Evolutionary conservation across 2,888 invertebrate genomes (phyloP).

Genomic region (Steromphala cineraria): DNA sequence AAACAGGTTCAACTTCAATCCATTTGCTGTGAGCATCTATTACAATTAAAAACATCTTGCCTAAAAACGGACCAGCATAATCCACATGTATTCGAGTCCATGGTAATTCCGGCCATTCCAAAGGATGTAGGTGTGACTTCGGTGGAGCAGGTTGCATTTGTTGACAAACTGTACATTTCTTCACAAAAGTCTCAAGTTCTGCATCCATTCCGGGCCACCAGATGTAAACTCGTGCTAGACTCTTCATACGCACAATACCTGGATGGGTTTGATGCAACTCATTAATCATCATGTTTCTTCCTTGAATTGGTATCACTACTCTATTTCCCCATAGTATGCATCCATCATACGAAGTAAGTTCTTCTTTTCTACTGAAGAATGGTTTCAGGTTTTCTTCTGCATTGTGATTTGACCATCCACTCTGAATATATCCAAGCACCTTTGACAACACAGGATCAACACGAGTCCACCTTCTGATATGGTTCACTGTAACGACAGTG

Average conservation of each 20-base stretch:
- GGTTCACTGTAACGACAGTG: background rate
- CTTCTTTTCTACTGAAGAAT: too few species aligned
- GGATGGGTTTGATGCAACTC: background rate
- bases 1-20: slow-evolving; percentile 67
- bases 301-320: background rate
- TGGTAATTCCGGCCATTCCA: slow-evolving; percentile 56
- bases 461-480: background rate
- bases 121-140: slow-evolving; percentile 53
- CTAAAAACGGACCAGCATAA: slow-evolving; percentile 73
- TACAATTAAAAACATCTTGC: slow-evolving; percentile 66
- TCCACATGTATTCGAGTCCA: slow-evolving; percentile 75
- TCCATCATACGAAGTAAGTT: too few species aligned
- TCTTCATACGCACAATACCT: background rate
- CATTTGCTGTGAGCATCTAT: slow-evolving; percentile 75
- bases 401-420: background rate
- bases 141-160: slow-evolving; percentile 37
- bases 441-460: background rate
- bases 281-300: background rate
- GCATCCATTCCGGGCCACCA: slow-evolving; percentile 20
- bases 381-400: background rate
- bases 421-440: background rate
- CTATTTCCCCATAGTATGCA: background rate
- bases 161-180: slow-evolving; percentile 28
- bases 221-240: background rate
- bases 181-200: background rate